Evolutionary conservation across 30 jellyfish, hydroid and myxozoan species (phyloP), one percentile per base, ranked within the genome.

Genomic region (Pelagia noctiluca): DNA sequence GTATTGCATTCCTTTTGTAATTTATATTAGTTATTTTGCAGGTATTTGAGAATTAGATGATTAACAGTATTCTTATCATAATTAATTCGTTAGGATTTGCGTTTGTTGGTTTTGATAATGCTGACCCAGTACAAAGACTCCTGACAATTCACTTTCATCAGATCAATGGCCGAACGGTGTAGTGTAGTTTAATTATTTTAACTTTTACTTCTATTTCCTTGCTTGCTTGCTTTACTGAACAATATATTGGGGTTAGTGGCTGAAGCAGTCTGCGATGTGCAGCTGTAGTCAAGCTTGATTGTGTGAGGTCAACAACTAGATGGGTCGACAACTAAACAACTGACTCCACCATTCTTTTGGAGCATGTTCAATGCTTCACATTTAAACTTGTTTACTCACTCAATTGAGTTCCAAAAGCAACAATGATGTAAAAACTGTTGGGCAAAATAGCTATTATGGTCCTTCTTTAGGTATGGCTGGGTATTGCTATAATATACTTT

Each of bases 31-130:
- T 38, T 24, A 31, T 65, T 37, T 1, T 22, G 65, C 31, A 49
- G 35, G 12, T 66, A 29, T 18, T 1, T 28, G 3, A 24, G 75
- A 79, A 37, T 53, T 73, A 47, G 48, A 66, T 38, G 71, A 26
- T 60, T 85, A 67, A 85, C 65, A 57, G 86, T 53, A 71, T 42
- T 83, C 57, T 34, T 65, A 28, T 85, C 78, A 69, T 85, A 74
- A 85, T 85, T 85, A 85, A 74, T 78, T 72, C 94, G 77, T 76
- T 73, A 82, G 97, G 97, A 69, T 89, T 89, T 89, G 97, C 97
- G 61, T 89, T 89, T 89, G 97, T 89, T 78, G 95, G 95, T 81
- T 89, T 89, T 76, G 89, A 80, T 82, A 68, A 83, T 69, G 60
- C 94, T 69, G 94, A 89, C 23, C 48, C 97, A 75, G 90, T 75